phyloP scores from a whole-genome alignment of 92 coral and sea anemone genomes.

The Plumapathes pennacea region DNA sequence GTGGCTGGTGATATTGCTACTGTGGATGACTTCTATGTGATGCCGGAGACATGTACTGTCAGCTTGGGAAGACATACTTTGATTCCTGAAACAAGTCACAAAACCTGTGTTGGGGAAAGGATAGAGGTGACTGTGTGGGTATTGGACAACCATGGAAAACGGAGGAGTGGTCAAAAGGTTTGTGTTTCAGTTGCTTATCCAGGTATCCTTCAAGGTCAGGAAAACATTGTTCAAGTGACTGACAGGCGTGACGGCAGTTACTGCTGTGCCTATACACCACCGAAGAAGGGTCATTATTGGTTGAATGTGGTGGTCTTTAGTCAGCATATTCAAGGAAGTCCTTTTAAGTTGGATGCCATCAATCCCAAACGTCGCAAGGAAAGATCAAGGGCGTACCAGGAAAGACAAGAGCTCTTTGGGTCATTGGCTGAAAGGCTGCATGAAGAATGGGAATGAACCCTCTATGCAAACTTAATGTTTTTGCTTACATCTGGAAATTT shows the following conservation, averaged over 20 bases:
- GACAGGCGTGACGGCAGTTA: conserved; percentile 27
- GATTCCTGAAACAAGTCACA: too few relatives aligned
- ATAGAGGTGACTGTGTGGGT: too few relatives aligned
- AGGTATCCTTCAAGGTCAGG: neutral
- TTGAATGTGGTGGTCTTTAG: conserved; percentile 35
- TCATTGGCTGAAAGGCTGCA: too few relatives aligned
- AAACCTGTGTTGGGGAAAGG: too few relatives aligned
- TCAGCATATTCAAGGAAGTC: conserved; percentile 33
- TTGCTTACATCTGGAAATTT: too few relatives aligned
- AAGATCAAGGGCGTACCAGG: neutral
- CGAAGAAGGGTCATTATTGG: conserved; percentile 9
- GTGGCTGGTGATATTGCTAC: neutral
- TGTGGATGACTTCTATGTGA: neutral
- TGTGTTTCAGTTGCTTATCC: conserved; percentile 20
- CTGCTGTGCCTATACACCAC: conserved; percentile 17
- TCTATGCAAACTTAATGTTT: too few relatives aligned
- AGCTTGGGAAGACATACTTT: conserved; percentile 23
- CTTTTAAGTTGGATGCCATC: conserved; percentile 49
- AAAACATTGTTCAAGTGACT: conserved; percentile 5
- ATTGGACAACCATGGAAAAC: too few relatives aligned
- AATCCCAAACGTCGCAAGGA: too few relatives aligned
- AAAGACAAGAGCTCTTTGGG: neutral
- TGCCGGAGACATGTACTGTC: neutral
- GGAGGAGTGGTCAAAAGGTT: conserved; percentile 4
- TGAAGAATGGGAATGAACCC: too few relatives aligned